Evolutionary conservation across 2,888 invertebrate genomes (phyloP).

Genomic region (Athrips mouffetella): DNA sequence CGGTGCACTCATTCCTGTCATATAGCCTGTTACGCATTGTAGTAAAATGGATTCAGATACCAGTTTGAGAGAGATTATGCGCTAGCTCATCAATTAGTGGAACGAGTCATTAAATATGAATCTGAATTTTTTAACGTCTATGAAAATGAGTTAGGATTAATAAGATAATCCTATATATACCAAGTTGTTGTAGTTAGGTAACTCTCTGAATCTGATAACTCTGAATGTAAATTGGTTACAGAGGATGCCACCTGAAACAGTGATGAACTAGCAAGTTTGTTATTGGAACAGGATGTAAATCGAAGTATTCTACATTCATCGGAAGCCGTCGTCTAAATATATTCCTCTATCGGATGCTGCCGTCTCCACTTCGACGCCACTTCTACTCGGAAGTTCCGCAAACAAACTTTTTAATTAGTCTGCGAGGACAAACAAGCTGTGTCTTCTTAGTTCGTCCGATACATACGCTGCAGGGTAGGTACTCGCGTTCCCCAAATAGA

Average conservation of each 20-base stretch:
- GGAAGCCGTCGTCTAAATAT: conserved; percentile 43
- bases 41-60: conserved; percentile 17
- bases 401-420: conserved; percentile 79
- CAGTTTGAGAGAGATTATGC: no score
- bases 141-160: no score
- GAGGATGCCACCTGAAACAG: conserved; percentile 9
- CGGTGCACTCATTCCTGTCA: conserved; percentile 37
- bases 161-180: background rate
- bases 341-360: conserved; percentile 56
- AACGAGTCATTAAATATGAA: no score
- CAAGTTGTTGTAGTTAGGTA: no score
- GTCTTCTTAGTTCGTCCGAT: conserved; percentile 59
- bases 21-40: conserved; percentile 6
- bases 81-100: no score
- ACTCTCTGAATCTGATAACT: conserved; percentile 3
- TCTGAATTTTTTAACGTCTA: no score
- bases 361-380: conserved; percentile 56
- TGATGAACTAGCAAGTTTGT: conserved; percentile 7
- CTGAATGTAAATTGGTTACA: conserved; percentile 4
- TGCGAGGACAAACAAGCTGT: conserved; percentile 74
- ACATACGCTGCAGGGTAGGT: conserved; percentile 52
- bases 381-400: conserved; percentile 57
- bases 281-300: conserved; percentile 10
- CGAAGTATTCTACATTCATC: conserved; percentile 9
- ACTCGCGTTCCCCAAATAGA: conserved; percentile 43